Evolutionary conservation across 2,888 invertebrate species (phyloP).

Genomic region (Orchestes rusci): DNA sequence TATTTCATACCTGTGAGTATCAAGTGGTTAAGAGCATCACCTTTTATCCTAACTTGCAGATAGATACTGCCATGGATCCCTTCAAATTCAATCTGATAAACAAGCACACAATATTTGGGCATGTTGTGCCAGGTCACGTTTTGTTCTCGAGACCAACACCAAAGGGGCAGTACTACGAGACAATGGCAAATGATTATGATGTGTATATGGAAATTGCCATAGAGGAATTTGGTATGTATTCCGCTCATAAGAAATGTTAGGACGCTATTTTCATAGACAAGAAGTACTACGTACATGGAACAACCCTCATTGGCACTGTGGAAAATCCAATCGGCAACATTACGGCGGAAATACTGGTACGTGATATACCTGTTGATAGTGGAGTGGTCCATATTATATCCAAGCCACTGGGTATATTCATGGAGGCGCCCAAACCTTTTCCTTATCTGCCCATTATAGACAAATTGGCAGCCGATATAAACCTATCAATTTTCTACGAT

Average conservation of each 20-base stretch:
- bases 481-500: conserved; percentile 68
- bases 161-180: conserved; percentile 64
- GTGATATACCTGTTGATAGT: conserved; percentile 84
- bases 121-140: conserved; percentile 77
- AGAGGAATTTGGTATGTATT: conserved; percentile 51
- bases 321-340: conserved; percentile 59
- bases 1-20: conserved; percentile 71
- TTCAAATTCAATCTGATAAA: conserved; percentile 57
- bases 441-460: conserved; percentile 76
- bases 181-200: conserved; percentile 71
- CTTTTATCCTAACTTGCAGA: conserved; percentile 6
- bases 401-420: conserved; percentile 71
- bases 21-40: not conserved
- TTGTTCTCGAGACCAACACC: conserved; percentile 76
- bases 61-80: conserved; percentile 59
- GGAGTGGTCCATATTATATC: conserved; percentile 90
- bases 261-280: too few relatives aligned
- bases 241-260: too few relatives aligned
- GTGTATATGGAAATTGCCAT: conserved; percentile 73
- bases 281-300: conserved; percentile 65
- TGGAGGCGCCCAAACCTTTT: conserved; percentile 73
- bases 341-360: conserved; percentile 72
- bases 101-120: conserved; percentile 74
- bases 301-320: conserved; percentile 10
- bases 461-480: conserved; percentile 76